Percentiles rank a stretch among this genome's conserved stretches.
Conservation (phyloP, 1,140 invertebrate genomes). For the Chironomus striatipennis region DNA sequence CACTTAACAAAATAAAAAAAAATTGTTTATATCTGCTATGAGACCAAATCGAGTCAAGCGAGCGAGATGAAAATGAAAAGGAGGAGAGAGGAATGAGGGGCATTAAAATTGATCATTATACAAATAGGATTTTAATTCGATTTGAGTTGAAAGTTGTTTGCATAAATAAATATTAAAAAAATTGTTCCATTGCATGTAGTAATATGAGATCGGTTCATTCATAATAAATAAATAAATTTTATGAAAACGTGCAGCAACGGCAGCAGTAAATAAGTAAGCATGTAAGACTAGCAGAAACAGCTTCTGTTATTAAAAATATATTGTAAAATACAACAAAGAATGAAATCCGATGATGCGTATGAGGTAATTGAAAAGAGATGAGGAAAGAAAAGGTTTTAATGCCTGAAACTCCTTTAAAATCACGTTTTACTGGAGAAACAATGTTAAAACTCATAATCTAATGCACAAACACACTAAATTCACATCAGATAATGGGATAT, state of each 20-base stretch:
- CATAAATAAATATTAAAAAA: conserved; percentile 11
- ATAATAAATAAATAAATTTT: too few relatives aligned
- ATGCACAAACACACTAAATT: conserved; percentile 15
- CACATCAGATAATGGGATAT: conserved; percentile 1
- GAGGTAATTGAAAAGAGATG: background rate
- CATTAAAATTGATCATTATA: conserved; percentile 18
- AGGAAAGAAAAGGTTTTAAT: background rate
- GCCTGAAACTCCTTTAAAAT: background rate
- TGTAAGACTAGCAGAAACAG: background rate
- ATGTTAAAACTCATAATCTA: conserved; percentile 11
- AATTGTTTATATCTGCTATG: background rate
- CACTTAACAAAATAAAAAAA: background rate
- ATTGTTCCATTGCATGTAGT: background rate
- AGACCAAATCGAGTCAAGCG: background rate
- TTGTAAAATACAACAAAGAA: background rate
- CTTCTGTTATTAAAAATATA: background rate
- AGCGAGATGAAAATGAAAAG: background rate
- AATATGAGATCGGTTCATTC: too few relatives aligned
- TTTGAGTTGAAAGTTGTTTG: conserved; percentile 10
- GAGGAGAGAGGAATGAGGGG: background rate
- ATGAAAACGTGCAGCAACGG: background rate
- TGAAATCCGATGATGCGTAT: background rate
- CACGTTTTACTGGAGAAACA: background rate
- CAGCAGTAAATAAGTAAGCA: background rate
- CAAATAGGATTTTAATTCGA: conserved; percentile 23